Evolutionary conservation across 2,888 invertebrate genomes (phyloP), one percentile per base, ranked within the genome.

Genomic region (Sepioteuthis lessoniana): DNA sequence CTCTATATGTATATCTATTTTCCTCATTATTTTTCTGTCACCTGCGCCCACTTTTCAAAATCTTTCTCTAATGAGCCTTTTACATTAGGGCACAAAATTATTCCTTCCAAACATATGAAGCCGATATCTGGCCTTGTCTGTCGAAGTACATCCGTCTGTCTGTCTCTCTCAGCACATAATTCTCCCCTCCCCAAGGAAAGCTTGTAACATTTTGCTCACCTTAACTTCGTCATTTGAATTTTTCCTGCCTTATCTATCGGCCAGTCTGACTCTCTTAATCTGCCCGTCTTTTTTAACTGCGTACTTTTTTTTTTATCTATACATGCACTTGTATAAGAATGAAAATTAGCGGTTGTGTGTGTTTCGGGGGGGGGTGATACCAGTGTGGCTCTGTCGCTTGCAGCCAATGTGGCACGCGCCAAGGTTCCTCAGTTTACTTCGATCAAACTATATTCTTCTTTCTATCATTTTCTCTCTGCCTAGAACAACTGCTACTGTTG

Each of bases 321-420:
- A 21, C 55, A 55, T 25, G 16, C n/a, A 19, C 31, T 8, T n/a
- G 2, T 21, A 47, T 60, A 28, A 28, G 8, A 28, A 28, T 60
- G 19, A 28, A 1, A 0, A 8, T 76, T 31, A n/a, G 76, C 31
- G 76, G 28, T 28, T 8, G n/a, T n/a, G 60, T 19, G 60, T 21
- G 31, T 25, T 8, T 25, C n/a, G 31, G 10, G n/a, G 10, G n/a
- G 10, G 7, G 3, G 76, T n/a, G 31, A 4, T 76, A 0, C 4
- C 76, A 16, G n/a, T 76, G 76, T 35, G 76, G n/a, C 76, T n/a
- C n/a, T 13, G n/a, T 76, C 76, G n/a, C 76, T 76, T 76, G n/a
- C 76, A 76, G 76, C 76, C 76, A n/a, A 76, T n/a, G 76, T n/a
- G 76, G n/a, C n/a, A 76, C n/a, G 76, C 76, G n/a, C 76, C 16